Evolutionary conservation across 2,113 vertebrate species (phyloP), one percentile per base, ranked within the genome.

Genomic region (Phyllopteryx taeniolatus): DNA sequence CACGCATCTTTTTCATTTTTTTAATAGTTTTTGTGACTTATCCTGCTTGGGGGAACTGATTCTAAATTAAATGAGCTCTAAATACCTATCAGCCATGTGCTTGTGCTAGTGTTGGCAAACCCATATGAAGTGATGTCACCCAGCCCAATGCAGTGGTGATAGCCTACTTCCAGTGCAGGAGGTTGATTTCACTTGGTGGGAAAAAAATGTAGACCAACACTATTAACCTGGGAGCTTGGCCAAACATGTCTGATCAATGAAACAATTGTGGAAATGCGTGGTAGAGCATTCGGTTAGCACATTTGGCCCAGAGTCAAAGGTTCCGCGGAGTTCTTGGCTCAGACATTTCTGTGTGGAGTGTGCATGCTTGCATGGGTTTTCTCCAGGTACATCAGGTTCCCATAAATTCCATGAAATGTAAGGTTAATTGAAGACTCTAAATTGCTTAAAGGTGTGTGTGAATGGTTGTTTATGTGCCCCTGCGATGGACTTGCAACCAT

Each of bases 11-110:
- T 53, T 13, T 49, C 11, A 4, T 49, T 15, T 14, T 15, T 13
- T 15, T 53, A 1, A 27, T 6, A 80, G 46, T 44, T 71, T 67
- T 72, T 79, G 44, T 73, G 72, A 77, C 59, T 82, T 72, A 79
- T 77, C 56, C 79, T 78, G 68, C 54, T 27, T 59, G 54, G 61
- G 57, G 80, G 59, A 61, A 78, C 75, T 67, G 60, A 82, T 79
- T 79, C 70, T 80, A 71, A 85, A 79, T 81, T 57, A 83, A 85
- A 84, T 75, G 63, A 79, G 72, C 73, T 79, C 70, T 80, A 75
- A 88, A 83, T 80, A 79, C 69, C 70, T 85, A 78, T 75, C 39
- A 73, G 75, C 72, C 86, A 91, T 83, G 83, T 90, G 87, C 86
- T 68, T 63, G 76, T 86, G 84, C 87, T 86, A 76, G 79, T 78